These are phyloP conservation scores for Mastomys coucha DNA, from an alignment of 2,113 vertebrate species.

Conservation along the genomic window DNA sequence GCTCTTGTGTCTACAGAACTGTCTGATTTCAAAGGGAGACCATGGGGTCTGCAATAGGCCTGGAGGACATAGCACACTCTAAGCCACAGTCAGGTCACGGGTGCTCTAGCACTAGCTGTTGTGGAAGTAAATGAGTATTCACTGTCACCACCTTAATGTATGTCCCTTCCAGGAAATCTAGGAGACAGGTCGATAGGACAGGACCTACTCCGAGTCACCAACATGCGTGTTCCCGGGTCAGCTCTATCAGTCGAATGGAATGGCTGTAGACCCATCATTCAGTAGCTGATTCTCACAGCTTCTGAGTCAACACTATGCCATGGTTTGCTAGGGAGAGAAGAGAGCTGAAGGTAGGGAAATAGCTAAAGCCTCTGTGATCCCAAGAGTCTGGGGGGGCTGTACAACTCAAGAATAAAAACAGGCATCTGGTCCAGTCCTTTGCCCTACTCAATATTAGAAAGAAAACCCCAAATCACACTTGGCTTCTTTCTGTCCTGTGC, in stretches of 20 bases:
- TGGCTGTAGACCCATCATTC: neutral
- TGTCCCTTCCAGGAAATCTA: neutral
- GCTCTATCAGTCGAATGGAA: neutral
- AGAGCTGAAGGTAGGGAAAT: no score
- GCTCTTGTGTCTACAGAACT: neutral
- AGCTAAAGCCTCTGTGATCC: rapidly evolving
- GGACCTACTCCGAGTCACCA: neutral
- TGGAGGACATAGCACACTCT: neutral
- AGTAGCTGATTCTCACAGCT: neutral
- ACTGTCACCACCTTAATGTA: neutral
- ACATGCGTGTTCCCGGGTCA: neutral
- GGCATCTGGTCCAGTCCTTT: neutral
- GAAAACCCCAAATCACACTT: neutral
- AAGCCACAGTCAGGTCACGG: neutral
- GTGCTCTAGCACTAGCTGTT: neutral
- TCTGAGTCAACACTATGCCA: neutral
- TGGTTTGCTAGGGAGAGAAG: neutral
- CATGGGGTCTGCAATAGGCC: neutral
- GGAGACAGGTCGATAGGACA: neutral
- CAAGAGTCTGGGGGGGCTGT: no score
- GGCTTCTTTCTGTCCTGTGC: neutral
- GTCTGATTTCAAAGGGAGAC: neutral
- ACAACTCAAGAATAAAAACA: neutral
- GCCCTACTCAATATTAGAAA: neutral
- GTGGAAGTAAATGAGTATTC: neutral